Percentiles rank a stretch among this genome's conserved stretches.
Evolutionary conservation across 2,888 invertebrate species (phyloP).

Genomic region (Pseudolycoriella hygida): DNA sequence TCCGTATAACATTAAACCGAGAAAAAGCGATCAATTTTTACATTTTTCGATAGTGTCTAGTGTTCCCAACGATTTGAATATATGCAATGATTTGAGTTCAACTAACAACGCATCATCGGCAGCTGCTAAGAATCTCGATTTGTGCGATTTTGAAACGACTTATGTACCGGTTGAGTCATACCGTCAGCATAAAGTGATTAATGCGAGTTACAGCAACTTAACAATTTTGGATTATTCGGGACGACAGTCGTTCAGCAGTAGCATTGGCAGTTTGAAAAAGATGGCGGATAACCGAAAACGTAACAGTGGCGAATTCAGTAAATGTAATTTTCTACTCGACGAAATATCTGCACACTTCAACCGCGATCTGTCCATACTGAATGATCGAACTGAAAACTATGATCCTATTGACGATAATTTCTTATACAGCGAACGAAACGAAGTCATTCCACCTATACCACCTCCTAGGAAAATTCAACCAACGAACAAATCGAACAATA

Average conservation of each 20-base stretch:
- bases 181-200: conserved; percentile 22
- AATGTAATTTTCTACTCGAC: conserved; percentile 28
- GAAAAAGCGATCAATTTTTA: not conserved
- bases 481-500: not conserved
- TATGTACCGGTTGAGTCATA: conserved; percentile 1
- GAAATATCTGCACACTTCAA: conserved; percentile 35
- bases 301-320: conserved; percentile 19
- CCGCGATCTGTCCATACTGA: conserved; percentile 36
- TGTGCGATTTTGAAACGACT: conserved; percentile 19
- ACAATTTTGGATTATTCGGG: conserved; percentile 38
- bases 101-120: conserved; percentile 11
- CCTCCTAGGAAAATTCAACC: conserved; percentile 4
- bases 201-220: conserved; percentile 43
- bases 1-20: not conserved
- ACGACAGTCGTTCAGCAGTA: conserved; percentile 16
- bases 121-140: conserved; percentile 28
- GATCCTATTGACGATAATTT: conserved; percentile 12
- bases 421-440: conserved; percentile 7
- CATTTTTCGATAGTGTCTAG: conserved; percentile 27
- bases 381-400: conserved; percentile 30
- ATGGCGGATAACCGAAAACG: conserved; percentile 12
- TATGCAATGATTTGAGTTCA: conserved; percentile 22
- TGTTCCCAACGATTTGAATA: conserved; percentile 49
- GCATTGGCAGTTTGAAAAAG: conserved; percentile 1
- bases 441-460: conserved; percentile 1